phyloP scores from a whole-genome alignment of 2,888 invertebrate species.

The Aphodius sticticus region DNA sequence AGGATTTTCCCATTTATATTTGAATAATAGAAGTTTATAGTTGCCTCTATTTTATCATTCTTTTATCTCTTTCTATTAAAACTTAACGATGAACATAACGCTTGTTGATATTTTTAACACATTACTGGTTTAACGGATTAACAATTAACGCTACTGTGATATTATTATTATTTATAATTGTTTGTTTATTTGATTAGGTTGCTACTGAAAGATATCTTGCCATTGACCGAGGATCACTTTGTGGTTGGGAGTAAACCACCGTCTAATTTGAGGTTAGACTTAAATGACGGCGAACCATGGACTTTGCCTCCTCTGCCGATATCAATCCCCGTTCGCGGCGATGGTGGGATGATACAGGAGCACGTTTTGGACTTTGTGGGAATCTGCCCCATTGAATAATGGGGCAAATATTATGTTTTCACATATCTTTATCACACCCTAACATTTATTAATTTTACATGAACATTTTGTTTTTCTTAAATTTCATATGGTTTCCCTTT shows the following conservation, averaged over 20 bases:
- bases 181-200: constrained; percentile 39
- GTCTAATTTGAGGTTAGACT: constrained; percentile 57
- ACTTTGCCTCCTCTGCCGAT: constrained; percentile 51
- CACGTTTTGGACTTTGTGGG: constrained; percentile 52
- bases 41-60: no score
- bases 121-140: no score
- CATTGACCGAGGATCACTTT: constrained; percentile 67
- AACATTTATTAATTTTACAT: constrained; percentile 14
- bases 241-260: constrained; percentile 60
- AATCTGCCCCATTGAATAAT: constrained; percentile 42
- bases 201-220: constrained; percentile 67
- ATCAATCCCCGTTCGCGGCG: constrained; percentile 46
- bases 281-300: constrained; percentile 53
- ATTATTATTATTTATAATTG: no score
- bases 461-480: constrained; percentile 8
- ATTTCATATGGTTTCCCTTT: constrained; percentile 12
- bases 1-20: no score
- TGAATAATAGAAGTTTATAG: no score
- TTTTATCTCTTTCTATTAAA: no score
- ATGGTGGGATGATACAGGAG: constrained; percentile 46
- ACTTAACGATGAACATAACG: no score
- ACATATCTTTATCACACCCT: constrained; percentile 17
- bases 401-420: not conserved
- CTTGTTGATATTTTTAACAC: no score
- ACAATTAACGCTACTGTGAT: no score